A percentile compares a stretch with the other conserved stretches of the same genome.
Evolutionary conservation across 2,113 vertebrate species (phyloP).

Genomic region (Chloropsis hardwickii): DNA sequence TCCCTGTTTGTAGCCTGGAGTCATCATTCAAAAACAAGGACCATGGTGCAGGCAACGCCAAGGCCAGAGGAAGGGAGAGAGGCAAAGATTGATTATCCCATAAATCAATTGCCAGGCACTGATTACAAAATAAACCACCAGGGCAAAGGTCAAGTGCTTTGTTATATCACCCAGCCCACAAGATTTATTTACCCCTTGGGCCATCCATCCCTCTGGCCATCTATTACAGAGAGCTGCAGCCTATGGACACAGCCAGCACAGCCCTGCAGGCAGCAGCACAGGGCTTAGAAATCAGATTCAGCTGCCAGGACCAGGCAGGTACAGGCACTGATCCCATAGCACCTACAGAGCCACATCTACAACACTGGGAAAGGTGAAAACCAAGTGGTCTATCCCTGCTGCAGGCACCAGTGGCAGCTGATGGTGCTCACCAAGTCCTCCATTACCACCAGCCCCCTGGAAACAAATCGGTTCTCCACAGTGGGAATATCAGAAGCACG

Average conservation of each 20-base stretch:
- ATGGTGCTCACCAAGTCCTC: background rate
- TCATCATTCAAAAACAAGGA: conserved; percentile 48
- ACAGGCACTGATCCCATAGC: background rate
- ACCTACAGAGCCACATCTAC: background rate
- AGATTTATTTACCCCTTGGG: conserved; percentile 42
- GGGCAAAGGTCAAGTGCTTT: conserved; percentile 60
- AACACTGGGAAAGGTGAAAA: background rate
- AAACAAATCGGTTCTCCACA: background rate
- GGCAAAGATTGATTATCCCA: conserved; percentile 8
- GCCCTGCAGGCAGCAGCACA: background rate
- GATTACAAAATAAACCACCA: conserved; percentile 39
- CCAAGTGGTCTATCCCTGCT: background rate
- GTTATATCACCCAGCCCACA: conserved; percentile 42
- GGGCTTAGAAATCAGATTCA: background rate
- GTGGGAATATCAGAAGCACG: background rate
- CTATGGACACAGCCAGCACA: background rate
- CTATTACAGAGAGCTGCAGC: background rate
- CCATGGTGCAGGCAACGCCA: background rate
- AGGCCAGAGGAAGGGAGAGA: background rate
- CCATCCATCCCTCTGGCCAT: background rate
- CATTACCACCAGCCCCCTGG: background rate
- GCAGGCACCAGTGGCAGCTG: background rate
- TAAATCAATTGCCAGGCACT: conserved; percentile 9
- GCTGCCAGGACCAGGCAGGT: background rate
- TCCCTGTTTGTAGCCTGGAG: background rate